Conservation (phyloP, 2,797 vertebrate species). For the Hippoglossus hippoglossus region DNA sequence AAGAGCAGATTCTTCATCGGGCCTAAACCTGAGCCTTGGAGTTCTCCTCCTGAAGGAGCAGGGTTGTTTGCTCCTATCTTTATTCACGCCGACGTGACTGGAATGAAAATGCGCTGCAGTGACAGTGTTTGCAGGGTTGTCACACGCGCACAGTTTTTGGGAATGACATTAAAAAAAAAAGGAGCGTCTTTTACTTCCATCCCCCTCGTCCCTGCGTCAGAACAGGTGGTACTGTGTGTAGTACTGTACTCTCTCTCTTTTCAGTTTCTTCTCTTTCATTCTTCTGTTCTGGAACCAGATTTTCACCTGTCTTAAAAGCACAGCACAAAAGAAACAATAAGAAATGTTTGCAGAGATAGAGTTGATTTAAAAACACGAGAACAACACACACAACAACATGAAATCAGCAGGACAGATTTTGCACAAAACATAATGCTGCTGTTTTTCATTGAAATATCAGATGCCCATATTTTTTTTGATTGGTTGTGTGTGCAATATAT, state of each 20-base stretch:
- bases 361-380: no score
- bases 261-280: conserved; percentile 98
- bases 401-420: neutral
- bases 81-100: neutral
- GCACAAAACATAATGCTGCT: neutral
- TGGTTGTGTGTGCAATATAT: no score
- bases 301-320: conserved; percentile 90
- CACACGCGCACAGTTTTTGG: no score
- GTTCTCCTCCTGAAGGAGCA: neutral
- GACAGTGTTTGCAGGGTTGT: neutral
- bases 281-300: conserved; percentile 98
- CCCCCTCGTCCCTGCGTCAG: conserved; percentile 1
- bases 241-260: conserved; percentile 80
- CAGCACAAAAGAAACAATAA: neutral
- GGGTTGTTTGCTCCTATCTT: neutral
- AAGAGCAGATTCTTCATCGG: neutral
- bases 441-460: no score
- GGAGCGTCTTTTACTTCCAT: neutral
- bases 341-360: neutral
- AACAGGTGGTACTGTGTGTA: conserved; percentile 82
- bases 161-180: neutral
- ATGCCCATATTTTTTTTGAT: no score
- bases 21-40: neutral
- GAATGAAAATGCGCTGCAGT: neutral
- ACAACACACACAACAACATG: no score